Evolutionary conservation across 2,113 vertebrate species (phyloP), one percentile per base, ranked within the genome.

Genomic region (Hypocryptadius cinnamomeus): DNA sequence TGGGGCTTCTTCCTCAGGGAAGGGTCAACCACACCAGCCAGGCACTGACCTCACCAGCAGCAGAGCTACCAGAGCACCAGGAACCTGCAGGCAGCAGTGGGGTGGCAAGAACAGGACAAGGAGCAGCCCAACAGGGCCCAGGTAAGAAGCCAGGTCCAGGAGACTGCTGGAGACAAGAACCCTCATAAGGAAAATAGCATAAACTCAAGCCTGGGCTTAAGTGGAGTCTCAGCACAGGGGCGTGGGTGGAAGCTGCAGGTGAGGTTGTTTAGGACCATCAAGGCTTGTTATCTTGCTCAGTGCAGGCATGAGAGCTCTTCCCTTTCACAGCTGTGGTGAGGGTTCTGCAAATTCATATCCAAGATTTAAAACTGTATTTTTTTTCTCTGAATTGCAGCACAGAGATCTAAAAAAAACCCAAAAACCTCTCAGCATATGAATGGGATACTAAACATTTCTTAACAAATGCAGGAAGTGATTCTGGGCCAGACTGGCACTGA

Each of bases 131-230:
- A 11, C 5, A 71, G 16, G 47, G 2, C 3, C 5, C 6, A 37
- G 2, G 1, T 3, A 28, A 54, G 22, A 40, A 74, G 5, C 2
- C 27, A 33, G 4, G 2, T 11, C 35, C 10, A 20, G 21, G 3
- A 39, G 0, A 22, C 9, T 56, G 7, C 20, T 20, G 10, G 7
- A 53, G 5, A 28, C 7, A 69, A 65, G 10, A 5, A 66, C 5
- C 9, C 10, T 56, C 18, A 11, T 1, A 3, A 44, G 2, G 9
- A n/a, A 6, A 60, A 33, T 0, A 16, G 3, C 0, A 0, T 1
- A 2, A 0, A 0, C 5, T 63, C 21, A 21, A 33, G 2, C 22
- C 33, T 35, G 27, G 9, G 6, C 13, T 92, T 77, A 60, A 76
- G 33, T 25, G 25, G 33, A 77, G 15, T 9, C 9, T 9, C 4